phyloP scores from a whole-genome alignment of 2,888 invertebrate genomes.

The Nomada ruficornis region DNA sequence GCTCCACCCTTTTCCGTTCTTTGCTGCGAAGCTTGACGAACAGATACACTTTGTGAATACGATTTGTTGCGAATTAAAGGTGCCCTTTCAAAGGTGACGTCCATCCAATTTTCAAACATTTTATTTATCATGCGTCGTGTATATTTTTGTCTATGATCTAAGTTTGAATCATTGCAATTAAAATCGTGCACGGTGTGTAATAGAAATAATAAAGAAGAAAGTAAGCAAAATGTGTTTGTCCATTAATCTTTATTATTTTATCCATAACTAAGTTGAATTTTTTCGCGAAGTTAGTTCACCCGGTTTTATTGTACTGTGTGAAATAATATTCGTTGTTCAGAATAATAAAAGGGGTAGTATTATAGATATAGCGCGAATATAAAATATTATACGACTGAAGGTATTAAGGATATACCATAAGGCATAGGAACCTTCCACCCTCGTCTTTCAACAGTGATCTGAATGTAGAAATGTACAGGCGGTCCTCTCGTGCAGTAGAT shows the following conservation, averaged over 20 bases:
- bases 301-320: too few species aligned
- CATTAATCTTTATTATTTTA: too few species aligned
- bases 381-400: not conserved
- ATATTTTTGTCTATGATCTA: not conserved
- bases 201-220: too few species aligned
- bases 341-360: too few species aligned
- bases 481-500: constrained; percentile 64
- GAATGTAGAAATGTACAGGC: constrained; percentile 53
- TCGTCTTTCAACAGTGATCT: constrained; percentile 42
- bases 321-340: too few species aligned
- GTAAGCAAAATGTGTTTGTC: too few species aligned
- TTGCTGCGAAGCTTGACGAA: not conserved
- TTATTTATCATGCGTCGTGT: not conserved
- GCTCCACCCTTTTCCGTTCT: constrained; percentile 1
- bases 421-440: constrained; percentile 38
- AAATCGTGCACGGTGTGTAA: too few species aligned
- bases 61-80: not conserved
- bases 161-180: too few species aligned
- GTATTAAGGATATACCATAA: constrained; percentile 11
- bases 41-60: constrained; percentile 4
- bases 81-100: not conserved
- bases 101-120: not conserved
- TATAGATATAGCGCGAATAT: too few species aligned
- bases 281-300: too few species aligned
- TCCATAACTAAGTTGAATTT: too few species aligned